phyloP scores from a whole-genome alignment of 53 echinoderm and acorn worm genomes.

The Hippasteria phrygiana region DNA sequence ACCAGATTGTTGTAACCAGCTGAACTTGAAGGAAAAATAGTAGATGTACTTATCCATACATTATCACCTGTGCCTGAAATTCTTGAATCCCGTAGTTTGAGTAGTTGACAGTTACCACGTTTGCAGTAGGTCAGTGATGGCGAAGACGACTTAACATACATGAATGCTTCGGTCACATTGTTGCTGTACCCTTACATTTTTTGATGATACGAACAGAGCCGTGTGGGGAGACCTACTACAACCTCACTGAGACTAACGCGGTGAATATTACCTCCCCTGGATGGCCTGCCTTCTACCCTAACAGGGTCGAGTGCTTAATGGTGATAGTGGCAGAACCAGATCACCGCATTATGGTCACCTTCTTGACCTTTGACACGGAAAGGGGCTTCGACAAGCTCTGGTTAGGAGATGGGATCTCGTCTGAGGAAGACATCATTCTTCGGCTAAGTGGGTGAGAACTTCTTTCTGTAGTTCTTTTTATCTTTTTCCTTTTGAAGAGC shows the following conservation, averaged over 20 bases:
- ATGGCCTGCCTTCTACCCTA: conserved; percentile 9
- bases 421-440: background rate
- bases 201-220: background rate
- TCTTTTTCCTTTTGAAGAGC: too few relatives aligned
- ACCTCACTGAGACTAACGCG: background rate
- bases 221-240: background rate
- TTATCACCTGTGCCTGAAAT: too few relatives aligned
- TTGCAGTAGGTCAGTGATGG: too few relatives aligned
- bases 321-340: background rate
- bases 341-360: background rate
- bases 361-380: background rate
- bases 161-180: background rate
- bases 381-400: background rate
- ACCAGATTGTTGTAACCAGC: too few relatives aligned
- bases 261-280: background rate
- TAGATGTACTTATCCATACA: too few relatives aligned
- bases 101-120: too few relatives aligned
- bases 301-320: background rate
- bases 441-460: background rate
- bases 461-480: too few relatives aligned
- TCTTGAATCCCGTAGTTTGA: too few relatives aligned
- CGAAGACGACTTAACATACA: too few relatives aligned
- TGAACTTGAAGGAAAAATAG: too few relatives aligned
- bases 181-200: background rate
- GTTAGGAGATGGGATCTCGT: background rate